Conservation (phyloP, 2,797 vertebrate genomes). For the Melanotaenia boesemani region DNA sequence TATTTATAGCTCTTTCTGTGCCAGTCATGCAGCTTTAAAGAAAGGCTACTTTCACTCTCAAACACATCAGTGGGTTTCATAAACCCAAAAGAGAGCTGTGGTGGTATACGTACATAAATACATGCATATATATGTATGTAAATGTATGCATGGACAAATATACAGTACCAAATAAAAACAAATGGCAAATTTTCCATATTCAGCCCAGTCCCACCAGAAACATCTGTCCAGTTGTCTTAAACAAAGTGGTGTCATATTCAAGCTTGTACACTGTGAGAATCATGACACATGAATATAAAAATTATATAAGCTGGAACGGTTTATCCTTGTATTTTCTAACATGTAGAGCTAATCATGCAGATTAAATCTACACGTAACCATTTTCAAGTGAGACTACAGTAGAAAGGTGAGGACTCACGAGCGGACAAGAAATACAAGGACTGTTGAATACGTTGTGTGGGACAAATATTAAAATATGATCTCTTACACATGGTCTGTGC, state of each 20-base stretch:
- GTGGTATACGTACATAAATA: neutral
- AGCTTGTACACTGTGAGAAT: neutral
- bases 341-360: neutral
- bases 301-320: neutral
- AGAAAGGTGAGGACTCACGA: neutral
- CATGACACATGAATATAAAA: neutral
- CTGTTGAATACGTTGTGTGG: neutral
- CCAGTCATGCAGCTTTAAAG: constrained; percentile 42
- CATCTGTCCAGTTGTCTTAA: no score
- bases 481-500: neutral
- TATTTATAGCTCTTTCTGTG: constrained; percentile 78
- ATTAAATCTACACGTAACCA: neutral
- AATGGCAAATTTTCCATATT: neutral
- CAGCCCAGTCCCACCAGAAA: neutral
- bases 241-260: no score
- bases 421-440: neutral
- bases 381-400: neutral
- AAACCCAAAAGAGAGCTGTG: constrained; percentile 13
- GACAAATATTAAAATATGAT: neutral
- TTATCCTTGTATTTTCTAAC: neutral
- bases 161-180: no score
- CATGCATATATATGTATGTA: neutral
- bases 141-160: neutral
- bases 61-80: constrained; percentile 39
- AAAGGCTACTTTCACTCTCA: constrained; percentile 44